Evolutionary conservation across 2,888 invertebrate species (phyloP).

Genomic region (Unio pictorum): DNA sequence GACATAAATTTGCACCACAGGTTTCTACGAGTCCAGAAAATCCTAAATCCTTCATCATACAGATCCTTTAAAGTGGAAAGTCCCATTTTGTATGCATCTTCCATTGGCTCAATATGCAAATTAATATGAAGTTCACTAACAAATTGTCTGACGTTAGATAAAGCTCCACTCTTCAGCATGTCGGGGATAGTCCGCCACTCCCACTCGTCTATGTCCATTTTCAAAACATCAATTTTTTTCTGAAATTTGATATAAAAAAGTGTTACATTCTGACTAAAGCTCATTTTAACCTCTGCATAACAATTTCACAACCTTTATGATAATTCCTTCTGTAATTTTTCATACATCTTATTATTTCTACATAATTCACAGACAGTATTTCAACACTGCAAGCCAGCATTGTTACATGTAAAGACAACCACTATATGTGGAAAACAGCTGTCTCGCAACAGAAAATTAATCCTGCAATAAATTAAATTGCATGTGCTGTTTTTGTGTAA

Average conservation of each 20-base stretch:
- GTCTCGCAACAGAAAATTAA: no score
- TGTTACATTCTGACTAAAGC: no score
- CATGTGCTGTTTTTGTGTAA: no score
- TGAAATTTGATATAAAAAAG: constrained; percentile 22
- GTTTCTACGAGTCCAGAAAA: constrained; percentile 54
- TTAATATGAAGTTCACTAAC: constrained; percentile 52
- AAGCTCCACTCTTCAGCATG: constrained; percentile 36
- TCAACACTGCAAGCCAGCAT: no score
- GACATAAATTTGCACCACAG: constrained; percentile 52
- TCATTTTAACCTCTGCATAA: no score
- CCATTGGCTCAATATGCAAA: constrained; percentile 47
- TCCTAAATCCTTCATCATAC: constrained; percentile 49
- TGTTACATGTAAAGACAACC: no score
- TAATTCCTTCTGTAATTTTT: no score
- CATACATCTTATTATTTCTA: no score
- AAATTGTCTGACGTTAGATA: constrained; percentile 43
- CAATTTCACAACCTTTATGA: no score
- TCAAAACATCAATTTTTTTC: constrained; percentile 45
- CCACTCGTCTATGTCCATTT: constrained; percentile 60
- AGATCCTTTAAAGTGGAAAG: constrained; percentile 46
- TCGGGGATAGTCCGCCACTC: constrained; percentile 54
- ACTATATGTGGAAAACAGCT: no score
- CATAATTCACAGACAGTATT: no score
- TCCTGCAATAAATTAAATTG: no score
- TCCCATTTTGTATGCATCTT: constrained; percentile 44